These are phyloP conservation scores for Lophotriccus pileatus DNA, from an alignment of 2,797 vertebrate genomes.

Conservation along the genomic window DNA sequence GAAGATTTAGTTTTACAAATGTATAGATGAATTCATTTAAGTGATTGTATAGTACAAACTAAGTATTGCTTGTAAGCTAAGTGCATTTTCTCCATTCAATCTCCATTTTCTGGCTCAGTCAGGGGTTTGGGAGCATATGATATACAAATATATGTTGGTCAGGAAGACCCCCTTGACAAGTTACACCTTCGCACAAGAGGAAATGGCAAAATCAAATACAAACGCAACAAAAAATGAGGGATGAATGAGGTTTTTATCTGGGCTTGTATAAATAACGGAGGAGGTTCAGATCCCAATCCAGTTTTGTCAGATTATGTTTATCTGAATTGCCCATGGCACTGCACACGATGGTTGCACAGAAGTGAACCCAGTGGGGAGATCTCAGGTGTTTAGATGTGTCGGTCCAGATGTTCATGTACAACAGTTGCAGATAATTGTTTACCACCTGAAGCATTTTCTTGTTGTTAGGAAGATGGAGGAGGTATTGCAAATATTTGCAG, in stretches of 20 bases:
- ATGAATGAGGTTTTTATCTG: background rate
- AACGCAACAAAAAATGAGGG: background rate
- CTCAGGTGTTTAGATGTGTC: background rate
- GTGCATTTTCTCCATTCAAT: background rate
- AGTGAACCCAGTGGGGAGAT: background rate
- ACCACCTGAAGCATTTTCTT: background rate
- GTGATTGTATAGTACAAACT: background rate
- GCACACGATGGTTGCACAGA: accelerated
- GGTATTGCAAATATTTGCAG: background rate
- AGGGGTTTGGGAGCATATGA: background rate
- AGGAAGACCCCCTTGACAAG: background rate
- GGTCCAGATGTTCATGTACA: background rate
- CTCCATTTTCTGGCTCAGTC: background rate
- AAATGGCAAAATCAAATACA: background rate
- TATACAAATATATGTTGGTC: background rate
- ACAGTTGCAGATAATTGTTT: background rate
- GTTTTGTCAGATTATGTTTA: background rate
- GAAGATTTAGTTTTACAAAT: background rate
- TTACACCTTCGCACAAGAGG: background rate
- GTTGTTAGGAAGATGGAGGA: background rate
- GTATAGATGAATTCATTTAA: background rate
- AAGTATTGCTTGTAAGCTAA: background rate
- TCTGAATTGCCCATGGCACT: background rate
- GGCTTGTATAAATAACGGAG: background rate
- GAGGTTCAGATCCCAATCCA: background rate